phyloP scores from a whole-genome alignment of 2,888 invertebrate species.

The Xestobium rufovillosum region DNA sequence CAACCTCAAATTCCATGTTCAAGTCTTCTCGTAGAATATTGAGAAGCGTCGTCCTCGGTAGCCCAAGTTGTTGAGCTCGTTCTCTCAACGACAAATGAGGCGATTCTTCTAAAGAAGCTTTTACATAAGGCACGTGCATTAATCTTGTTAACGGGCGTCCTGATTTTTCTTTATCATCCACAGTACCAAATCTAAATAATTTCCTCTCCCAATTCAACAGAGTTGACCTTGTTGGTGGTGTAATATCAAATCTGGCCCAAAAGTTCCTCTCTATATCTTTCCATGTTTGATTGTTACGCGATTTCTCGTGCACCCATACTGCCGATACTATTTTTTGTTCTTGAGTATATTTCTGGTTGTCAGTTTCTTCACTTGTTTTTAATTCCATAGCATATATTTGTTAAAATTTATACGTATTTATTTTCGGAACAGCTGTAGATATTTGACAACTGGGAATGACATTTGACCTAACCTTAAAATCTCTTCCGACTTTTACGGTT shows the following conservation, averaged over 20 bases:
- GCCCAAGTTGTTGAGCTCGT: slow-evolving; percentile 38
- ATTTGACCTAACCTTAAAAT: not conserved
- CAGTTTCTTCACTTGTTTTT: too few species aligned
- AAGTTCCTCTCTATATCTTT: slow-evolving; percentile 43
- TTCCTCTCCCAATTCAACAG: slow-evolving; percentile 31
- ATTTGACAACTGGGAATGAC: slow-evolving; percentile 4
- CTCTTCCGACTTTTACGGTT: too few species aligned
- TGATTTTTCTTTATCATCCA: slow-evolving; percentile 41
- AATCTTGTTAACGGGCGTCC: slow-evolving; percentile 38
- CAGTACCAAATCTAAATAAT: slow-evolving; percentile 41
- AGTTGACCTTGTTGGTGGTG: slow-evolving; percentile 37
- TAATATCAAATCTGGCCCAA: slow-evolving; percentile 39
- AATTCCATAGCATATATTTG: too few species aligned
- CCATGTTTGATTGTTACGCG: slow-evolving; percentile 36
- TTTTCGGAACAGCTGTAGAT: slow-evolving; percentile 31
- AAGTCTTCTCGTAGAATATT: slow-evolving; percentile 40
- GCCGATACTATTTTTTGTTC: slow-evolving; percentile 45
- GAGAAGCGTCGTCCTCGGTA: slow-evolving; percentile 41
- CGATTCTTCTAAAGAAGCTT: slow-evolving; percentile 37
- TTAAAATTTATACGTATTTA: too few species aligned
- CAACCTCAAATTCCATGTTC: slow-evolving; percentile 33
- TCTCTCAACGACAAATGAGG: slow-evolving; percentile 43
- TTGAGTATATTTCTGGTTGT: too few species aligned
- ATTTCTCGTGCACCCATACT: slow-evolving; percentile 47
- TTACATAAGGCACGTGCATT: slow-evolving; percentile 38